A percentile compares a stretch with the other conserved stretches of the same genome.
These are phyloP conservation scores for Menura novaehollandiae DNA, from an alignment of 2,113 vertebrate genomes.

Conservation along the genomic window DNA sequence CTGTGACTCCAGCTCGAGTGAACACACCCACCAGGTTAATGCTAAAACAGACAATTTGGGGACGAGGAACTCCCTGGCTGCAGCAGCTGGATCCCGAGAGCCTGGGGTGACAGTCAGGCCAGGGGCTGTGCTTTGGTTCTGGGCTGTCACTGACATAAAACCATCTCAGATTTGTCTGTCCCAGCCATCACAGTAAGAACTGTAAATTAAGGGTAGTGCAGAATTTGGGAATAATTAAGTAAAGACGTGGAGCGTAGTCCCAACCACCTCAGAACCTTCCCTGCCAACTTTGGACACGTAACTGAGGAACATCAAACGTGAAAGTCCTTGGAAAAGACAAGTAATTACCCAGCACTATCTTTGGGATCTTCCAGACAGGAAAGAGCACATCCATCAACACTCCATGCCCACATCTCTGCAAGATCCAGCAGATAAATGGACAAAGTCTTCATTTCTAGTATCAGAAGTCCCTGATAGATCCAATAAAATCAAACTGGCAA, in stretches of 20 bases:
- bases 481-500: neutral
- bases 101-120: neutral
- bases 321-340: neutral
- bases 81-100: neutral
- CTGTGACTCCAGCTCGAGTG: neutral
- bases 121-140: neutral
- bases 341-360: neutral
- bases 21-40: neutral
- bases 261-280: neutral
- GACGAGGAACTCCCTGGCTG: neutral
- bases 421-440: neutral
- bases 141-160: neutral
- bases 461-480: neutral
- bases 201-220: neutral
- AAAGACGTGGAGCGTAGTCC: neutral
- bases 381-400: neutral
- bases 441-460: neutral
- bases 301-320: neutral
- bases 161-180: neutral
- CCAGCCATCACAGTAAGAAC: neutral
- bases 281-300: neutral
- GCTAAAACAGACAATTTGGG: neutral
- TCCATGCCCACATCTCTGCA: neutral
- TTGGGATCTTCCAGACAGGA: constrained; percentile 16
- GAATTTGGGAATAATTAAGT: neutral